Evolutionary conservation across 2,888 invertebrate species (phyloP), one percentile per base, ranked within the genome.

Genomic region (Nemurella pictetii): DNA sequence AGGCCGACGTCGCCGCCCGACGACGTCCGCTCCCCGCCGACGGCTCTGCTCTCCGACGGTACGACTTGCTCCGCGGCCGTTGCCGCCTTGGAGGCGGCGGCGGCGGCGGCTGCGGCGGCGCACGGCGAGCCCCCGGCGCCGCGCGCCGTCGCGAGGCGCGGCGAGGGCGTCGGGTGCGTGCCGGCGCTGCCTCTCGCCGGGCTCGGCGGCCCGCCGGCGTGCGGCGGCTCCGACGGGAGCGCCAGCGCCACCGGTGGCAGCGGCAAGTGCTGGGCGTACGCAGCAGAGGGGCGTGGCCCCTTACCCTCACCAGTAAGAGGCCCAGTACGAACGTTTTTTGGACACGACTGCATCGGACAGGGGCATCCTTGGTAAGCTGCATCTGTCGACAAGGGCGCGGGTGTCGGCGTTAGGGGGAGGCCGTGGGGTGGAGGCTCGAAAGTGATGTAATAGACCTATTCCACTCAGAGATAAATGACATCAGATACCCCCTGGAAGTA

Each of bases 321-420:
- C 94, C 97, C 97, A 97, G 96, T 96, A 96, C 94, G 96, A 95
- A 95, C 97, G 97, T 97, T 97, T 97, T 97, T 97, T 97, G 97
- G 96, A 97, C 96, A 97, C 94, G 96, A 94, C 93, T 96, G 96
- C 93, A 96, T 94, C 92, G 96, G 96, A 93, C 96, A 97, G 89
- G 96, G 96, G 92, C 97, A 96, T 91, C 93, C 93, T 89, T 93
- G 93, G 90, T 94, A 92, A 90, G 94, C 92, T 89, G 90, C 90
- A 90, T 91, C 91, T 92, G 89, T 83, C 88, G 88, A 83, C 81
- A 84, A 84, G n/a, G n/a, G n/a, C n/a, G n/a, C n/a, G n/a, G n/a
- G n/a, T n/a, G n/a, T n/a, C n/a, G n/a, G n/a, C n/a, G n/a, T n/a
- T n/a, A n/a, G n/a, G n/a, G n/a, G 2, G 2, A 1, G 73, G 73